Evolutionary conservation across 2,113 vertebrate genomes (phyloP), one percentile per base, ranked within the genome.

Genomic region (Garra rufa): DNA sequence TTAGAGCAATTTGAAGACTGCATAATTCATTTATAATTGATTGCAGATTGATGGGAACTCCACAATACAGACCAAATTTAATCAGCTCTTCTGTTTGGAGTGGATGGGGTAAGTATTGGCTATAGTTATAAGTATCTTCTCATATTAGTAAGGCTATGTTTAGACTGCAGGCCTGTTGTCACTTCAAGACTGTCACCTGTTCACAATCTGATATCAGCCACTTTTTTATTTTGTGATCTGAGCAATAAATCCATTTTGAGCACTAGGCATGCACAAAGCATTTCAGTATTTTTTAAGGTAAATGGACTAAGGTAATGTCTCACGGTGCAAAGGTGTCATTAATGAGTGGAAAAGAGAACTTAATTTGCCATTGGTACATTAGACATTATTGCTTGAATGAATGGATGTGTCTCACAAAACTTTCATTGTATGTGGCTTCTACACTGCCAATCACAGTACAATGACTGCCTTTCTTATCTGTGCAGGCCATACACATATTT

Each of bases 11-110:
- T 38, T 13, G 44, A 78, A 77, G 67, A 76, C 30, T 6, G 38
- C 26, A 70, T 78, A 86, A 78, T 83, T 74, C 21, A 83, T 83
- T 86, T 78, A 65, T 26, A 86, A 82, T 82, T 82, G 80, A 71
- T 46, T 85, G 78, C 70, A 34, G 30, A 75, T 26, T 24, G 21
- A 67, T 30, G 71, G 79, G 52, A 76, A 82, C 24, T 61, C 38
- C 38, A 61, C 19, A 28, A 24, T 15, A 48, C 43, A 63, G 3
- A 6, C 21, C 4, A 69, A 76, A 69, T 50, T 28, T 15, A 78
- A 55, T 55, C 38, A 70, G 38, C 52, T 69, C n/a, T 76, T 41
- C 48, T 11, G 7, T 28, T 41, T 55, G 30, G 44, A 83, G 67
- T 82, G 34, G 48, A 28, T 6, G 24, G 21, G 52, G 19, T 57